Conservation (phyloP, 2,888 invertebrate genomes). For the Flabesymbios commensalis region DNA sequence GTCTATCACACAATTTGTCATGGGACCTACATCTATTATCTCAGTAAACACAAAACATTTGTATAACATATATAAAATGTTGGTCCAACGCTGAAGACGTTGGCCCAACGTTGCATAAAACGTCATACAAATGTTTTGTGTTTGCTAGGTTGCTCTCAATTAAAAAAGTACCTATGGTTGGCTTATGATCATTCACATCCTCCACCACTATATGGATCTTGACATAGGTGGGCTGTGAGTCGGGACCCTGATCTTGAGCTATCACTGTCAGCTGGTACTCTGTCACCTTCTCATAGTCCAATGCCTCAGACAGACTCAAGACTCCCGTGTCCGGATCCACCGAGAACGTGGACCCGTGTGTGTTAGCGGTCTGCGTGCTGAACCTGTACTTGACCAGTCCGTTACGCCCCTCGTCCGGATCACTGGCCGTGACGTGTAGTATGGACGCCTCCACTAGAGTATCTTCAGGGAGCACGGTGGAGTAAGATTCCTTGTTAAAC, state of each 20-base stretch:
- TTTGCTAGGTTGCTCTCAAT: too few relatives aligned
- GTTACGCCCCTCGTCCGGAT: constrained; percentile 47
- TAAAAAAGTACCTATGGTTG: too few relatives aligned
- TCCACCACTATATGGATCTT: constrained; percentile 24
- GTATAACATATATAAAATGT: too few relatives aligned
- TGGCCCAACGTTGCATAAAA: too few relatives aligned
- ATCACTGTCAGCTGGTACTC: constrained; percentile 19
- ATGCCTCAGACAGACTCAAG: constrained; percentile 8
- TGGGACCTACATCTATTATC: too few relatives aligned
- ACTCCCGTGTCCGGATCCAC: constrained; percentile 26
- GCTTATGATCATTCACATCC: constrained; percentile 35
- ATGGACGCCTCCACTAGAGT: constrained; percentile 39
- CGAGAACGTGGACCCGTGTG: constrained; percentile 21
- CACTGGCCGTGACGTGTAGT: constrained; percentile 46
- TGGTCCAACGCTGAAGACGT: too few relatives aligned
- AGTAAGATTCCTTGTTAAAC: constrained; percentile 74
- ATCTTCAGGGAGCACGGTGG: constrained; percentile 76
- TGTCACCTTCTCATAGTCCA: constrained; percentile 23
- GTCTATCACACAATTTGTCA: too few relatives aligned
- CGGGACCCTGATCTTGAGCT: constrained; percentile 20
- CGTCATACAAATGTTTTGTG: too few relatives aligned
- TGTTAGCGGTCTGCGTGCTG: constrained; percentile 31
- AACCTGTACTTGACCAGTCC: constrained; percentile 39
- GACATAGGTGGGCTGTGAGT: constrained; percentile 9
- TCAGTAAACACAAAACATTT: too few relatives aligned